A percentile compares a stretch with the other conserved stretches of the same genome.
Evolutionary conservation across 1,140 invertebrate species (phyloP).

Genomic region (Heliconius hewitsoni): DNA sequence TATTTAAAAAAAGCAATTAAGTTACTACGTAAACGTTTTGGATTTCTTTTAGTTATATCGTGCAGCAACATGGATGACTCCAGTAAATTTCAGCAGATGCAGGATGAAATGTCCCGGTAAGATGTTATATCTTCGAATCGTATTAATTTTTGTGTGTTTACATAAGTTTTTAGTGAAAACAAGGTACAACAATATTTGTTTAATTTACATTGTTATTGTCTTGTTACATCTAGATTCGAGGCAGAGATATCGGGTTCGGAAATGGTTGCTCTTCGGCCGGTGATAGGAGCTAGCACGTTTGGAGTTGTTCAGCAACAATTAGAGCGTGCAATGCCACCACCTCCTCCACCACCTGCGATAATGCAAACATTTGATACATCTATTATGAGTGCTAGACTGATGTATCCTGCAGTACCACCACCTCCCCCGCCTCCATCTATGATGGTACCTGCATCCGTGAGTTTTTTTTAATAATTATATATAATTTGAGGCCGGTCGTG

Average conservation of each 20-base stretch:
- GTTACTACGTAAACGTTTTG: constrained; percentile 69
- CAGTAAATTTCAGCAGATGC: constrained; percentile 85
- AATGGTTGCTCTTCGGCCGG: constrained; percentile 82
- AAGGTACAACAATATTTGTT: not conserved
- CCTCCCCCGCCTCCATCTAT: constrained; percentile 68
- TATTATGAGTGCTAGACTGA: constrained; percentile 82
- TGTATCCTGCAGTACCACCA: constrained; percentile 66
- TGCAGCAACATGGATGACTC: constrained; percentile 71
- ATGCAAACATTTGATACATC: constrained; percentile 80
- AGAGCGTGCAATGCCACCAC: constrained; percentile 82
- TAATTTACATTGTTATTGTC: not conserved
- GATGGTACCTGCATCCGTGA: constrained; percentile 72
- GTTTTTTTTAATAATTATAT: constrained; percentile 12
- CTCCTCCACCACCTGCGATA: constrained; percentile 78
- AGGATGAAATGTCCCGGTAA: constrained; percentile 92
- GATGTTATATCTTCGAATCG: not conserved
- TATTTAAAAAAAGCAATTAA: constrained; percentile 30
- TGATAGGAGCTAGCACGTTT: constrained; percentile 86
- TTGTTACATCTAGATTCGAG: constrained; percentile 85
- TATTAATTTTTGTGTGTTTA: too few relatives aligned
- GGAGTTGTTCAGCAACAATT: constrained; percentile 85
- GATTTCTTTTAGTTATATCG: constrained; percentile 70
- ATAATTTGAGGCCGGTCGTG: too few relatives aligned
- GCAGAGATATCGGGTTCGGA: constrained; percentile 89
- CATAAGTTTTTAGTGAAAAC: not conserved